phyloP scores from a whole-genome alignment of 2,113 vertebrate genomes.

The Mobula hypostoma region DNA sequence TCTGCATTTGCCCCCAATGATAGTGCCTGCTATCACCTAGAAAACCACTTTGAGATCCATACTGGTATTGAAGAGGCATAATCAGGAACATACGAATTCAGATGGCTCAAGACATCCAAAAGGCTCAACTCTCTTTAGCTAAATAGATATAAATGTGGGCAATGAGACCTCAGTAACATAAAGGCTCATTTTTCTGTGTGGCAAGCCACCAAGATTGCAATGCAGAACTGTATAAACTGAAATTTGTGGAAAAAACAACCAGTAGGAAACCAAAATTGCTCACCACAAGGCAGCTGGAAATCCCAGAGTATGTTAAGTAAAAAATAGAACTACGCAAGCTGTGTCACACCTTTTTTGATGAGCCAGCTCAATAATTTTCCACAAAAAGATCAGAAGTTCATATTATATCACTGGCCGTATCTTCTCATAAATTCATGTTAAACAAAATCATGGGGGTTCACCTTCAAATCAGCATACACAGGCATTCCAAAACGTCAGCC shows the following conservation, averaged over 20 bases:
- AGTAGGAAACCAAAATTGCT: neutral
- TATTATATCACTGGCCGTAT: neutral
- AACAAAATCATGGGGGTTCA: neutral
- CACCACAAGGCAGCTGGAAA: neutral
- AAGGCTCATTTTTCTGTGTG: neutral
- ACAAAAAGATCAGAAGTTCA: neutral
- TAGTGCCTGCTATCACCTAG: too few relatives aligned
- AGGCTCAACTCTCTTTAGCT: neutral
- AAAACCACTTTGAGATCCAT: too few relatives aligned
- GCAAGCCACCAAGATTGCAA: neutral
- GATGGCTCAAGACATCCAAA: neutral
- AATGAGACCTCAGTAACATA: neutral
- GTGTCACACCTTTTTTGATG: neutral
- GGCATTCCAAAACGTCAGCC: neutral
- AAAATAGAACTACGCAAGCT: neutral
- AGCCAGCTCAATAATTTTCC: neutral
- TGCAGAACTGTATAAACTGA: neutral
- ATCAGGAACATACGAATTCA: neutral
- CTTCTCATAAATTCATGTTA: neutral
- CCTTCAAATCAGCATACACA: neutral
- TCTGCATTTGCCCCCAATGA: too few relatives aligned
- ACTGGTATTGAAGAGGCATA: neutral
- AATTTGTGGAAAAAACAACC: too few relatives aligned
- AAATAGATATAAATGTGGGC: neutral
- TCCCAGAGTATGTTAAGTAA: neutral